Evolutionary conservation across 2,888 invertebrate genomes (phyloP).

Genomic region (Exephanes ischioxanthus): DNA sequence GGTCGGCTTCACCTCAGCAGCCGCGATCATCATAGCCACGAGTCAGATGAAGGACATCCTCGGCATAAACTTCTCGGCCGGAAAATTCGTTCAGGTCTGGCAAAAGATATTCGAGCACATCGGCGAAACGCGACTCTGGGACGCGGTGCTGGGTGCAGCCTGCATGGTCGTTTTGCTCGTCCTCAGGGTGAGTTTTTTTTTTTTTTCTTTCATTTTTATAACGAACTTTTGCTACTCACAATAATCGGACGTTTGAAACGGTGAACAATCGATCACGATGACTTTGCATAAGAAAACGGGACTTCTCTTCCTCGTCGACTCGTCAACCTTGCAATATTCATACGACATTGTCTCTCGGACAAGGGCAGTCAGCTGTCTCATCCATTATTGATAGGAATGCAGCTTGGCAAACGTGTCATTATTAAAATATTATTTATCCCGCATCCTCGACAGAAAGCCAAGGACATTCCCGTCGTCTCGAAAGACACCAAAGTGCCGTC

Average conservation of each 20-base stretch:
- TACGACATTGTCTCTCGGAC: background rate
- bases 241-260: background rate
- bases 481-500: conserved; percentile 85
- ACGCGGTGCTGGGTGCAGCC: conserved; percentile 89
- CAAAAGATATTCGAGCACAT: conserved; percentile 90
- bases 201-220: background rate
- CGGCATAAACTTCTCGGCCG: conserved; percentile 89
- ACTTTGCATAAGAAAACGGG: conserved; percentile 11
- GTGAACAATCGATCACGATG: background rate
- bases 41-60: conserved; percentile 92
- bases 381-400: conserved; percentile 12
- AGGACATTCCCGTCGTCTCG: conserved; percentile 87
- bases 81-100: conserved; percentile 91
- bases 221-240: background rate
- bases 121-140: conserved; percentile 90
- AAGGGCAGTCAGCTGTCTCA: conserved; percentile 2
- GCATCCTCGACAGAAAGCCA: conserved; percentile 88
- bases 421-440: background rate
- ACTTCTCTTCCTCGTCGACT: conserved; percentile 7
- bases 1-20: conserved; percentile 93
- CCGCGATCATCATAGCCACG: conserved; percentile 93
- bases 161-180: conserved; percentile 90
- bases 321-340: conserved; percentile 14
- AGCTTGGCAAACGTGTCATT: background rate
- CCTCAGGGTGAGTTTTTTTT: conserved; percentile 87